A percentile compares a stretch with the other conserved stretches of the same genome.
These are phyloP conservation scores for Mythimna albipuncta DNA, from an alignment of 2,888 invertebrate genomes.

Conservation along the genomic window DNA sequence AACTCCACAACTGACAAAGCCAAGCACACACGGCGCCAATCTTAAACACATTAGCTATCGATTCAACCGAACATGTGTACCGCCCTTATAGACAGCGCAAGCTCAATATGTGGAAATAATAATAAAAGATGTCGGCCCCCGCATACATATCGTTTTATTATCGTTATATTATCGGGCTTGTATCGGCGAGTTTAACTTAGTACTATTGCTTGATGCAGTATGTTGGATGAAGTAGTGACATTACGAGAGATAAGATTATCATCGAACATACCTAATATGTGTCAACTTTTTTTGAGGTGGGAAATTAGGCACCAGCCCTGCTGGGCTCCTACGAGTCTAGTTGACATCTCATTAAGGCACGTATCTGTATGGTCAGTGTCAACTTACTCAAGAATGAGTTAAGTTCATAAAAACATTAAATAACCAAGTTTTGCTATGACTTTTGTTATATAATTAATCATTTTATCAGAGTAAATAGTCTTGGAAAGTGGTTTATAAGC, in stretches of 20 bases:
- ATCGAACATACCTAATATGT: neutral
- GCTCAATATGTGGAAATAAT: conserved; percentile 90
- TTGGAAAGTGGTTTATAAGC: too few relatives aligned
- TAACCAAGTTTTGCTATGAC: too few relatives aligned
- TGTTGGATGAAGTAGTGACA: conserved; percentile 30
- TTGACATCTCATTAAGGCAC: too few relatives aligned
- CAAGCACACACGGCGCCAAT: conserved; percentile 54
- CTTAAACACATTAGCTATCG: conserved; percentile 67
- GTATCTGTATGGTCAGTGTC: too few relatives aligned
- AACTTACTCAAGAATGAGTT: too few relatives aligned
- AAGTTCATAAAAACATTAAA: too few relatives aligned
- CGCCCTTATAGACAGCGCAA: conserved; percentile 80
- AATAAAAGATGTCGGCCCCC: conserved; percentile 84
- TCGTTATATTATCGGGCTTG: conserved; percentile 77
- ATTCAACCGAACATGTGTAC: conserved; percentile 61
- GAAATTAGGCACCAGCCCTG: too few relatives aligned
- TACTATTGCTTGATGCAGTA: conserved; percentile 27
- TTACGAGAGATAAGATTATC: conserved; percentile 15
- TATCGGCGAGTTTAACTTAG: conserved; percentile 67
- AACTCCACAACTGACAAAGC: conserved; percentile 11
- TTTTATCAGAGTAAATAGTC: too few relatives aligned
- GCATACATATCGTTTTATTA: conserved; percentile 87
- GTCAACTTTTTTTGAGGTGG: too few relatives aligned
- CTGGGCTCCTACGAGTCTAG: too few relatives aligned
- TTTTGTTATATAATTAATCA: too few relatives aligned